Percentiles rank a stretch among this genome's conserved stretches.
phyloP scores from a whole-genome alignment of 2,888 invertebrate species.

The Uloborus plumipes region DNA sequence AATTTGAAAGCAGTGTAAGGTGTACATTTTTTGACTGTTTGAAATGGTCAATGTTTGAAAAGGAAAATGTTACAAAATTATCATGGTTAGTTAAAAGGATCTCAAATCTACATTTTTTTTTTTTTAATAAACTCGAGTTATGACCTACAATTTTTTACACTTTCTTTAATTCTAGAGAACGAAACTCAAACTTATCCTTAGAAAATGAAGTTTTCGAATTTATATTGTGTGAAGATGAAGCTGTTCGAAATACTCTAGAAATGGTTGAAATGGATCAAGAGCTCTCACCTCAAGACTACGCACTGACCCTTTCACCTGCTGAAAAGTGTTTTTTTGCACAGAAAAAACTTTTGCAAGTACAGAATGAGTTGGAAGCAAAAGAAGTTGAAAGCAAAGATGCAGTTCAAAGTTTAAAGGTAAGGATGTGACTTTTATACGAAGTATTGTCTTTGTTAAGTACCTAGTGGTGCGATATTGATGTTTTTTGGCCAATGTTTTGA shows the following conservation, averaged over 20 bases:
- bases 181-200: constrained; percentile 1
- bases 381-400: neutral
- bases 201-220: constrained; percentile 40
- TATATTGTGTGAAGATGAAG: constrained; percentile 22
- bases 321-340: constrained; percentile 33
- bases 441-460: no score
- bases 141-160: no score
- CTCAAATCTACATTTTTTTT: no score
- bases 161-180: neutral
- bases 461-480: no score
- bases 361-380: constrained; percentile 18
- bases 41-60: no score
- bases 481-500: no score
- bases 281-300: neutral
- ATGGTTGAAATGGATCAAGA: constrained; percentile 15
- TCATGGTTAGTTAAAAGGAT: no score
- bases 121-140: no score
- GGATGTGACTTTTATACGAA: neutral
- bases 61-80: no score
- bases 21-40: no score
- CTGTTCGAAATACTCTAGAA: constrained; percentile 16
- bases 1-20: no score
- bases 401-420: constrained; percentile 27
- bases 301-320: constrained; percentile 13
- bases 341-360: constrained; percentile 6